Conservation (phyloP, 2,113 vertebrate genomes). For the Todiramphus saurophagus region DNA sequence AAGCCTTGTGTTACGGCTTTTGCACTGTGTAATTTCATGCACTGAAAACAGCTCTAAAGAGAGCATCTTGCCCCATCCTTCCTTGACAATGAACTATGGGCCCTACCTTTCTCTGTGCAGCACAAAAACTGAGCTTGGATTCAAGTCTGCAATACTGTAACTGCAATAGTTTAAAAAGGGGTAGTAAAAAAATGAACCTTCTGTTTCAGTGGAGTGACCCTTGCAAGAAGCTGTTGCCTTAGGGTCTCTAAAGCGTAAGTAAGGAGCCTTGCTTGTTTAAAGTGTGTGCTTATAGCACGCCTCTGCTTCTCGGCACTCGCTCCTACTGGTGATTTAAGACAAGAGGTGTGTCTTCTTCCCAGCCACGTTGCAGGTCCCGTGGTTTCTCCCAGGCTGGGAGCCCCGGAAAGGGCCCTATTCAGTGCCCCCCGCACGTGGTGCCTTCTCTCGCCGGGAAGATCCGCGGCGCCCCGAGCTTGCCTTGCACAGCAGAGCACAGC, state of each 20-base stretch:
- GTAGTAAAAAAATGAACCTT: background rate
- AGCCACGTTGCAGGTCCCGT: background rate
- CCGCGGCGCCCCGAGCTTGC: background rate
- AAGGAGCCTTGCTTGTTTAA: background rate
- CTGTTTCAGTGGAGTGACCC: background rate
- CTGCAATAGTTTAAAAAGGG: background rate
- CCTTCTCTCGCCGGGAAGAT: background rate
- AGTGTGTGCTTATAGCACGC: background rate
- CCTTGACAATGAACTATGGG: accelerated
- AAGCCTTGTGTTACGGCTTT: background rate
- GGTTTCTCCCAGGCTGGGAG: background rate
- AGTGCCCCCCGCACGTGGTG: background rate
- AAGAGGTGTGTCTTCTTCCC: background rate
- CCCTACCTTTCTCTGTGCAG: background rate
- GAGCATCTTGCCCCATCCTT: background rate
- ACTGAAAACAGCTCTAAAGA: background rate
- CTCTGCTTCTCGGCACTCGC: background rate
- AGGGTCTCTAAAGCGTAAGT: background rate
- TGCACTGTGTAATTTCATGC: background rate
- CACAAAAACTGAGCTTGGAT: background rate
- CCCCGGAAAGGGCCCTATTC: background rate
- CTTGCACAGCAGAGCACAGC: background rate
- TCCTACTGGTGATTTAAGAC: background rate
- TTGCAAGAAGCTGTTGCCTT: background rate
- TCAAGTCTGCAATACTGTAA: background rate